Percentiles rank a stretch among this genome's conserved stretches.
phyloP scores from a whole-genome alignment of 2,888 invertebrate genomes.

The Drosophila yooni region DNA sequence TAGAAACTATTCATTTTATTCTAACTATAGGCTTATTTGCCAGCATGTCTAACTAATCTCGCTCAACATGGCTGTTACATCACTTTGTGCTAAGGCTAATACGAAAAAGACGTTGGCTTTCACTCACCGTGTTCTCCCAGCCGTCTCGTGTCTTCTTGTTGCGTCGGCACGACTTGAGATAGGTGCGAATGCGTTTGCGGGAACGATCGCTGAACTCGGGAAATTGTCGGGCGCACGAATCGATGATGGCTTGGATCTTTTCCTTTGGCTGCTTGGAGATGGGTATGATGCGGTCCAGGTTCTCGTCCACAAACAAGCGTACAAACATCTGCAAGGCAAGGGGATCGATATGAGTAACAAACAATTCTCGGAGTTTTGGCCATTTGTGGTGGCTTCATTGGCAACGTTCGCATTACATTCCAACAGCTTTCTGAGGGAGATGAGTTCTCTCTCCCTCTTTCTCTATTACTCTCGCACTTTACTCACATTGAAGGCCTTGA shows the following conservation, averaged over 20 bases:
- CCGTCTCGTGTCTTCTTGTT: constrained; percentile 96
- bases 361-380: not conserved
- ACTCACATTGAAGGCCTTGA: constrained; percentile 97
- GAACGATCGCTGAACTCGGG: constrained; percentile 98
- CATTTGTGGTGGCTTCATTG: constrained; percentile 57
- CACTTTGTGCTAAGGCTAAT: not conserved
- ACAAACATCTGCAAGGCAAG: constrained; percentile 94
- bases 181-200: constrained; percentile 96
- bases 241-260: constrained; percentile 98
- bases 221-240: constrained; percentile 98
- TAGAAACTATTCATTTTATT: not conserved
- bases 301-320: constrained; percentile 97
- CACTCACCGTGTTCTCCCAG: constrained; percentile 94
- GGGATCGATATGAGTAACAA: not conserved
- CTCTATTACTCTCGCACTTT: constrained; percentile 41
- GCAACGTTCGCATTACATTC: constrained; percentile 79
- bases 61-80: not conserved
- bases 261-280: constrained; percentile 99
- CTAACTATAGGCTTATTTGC: too few relatives aligned
- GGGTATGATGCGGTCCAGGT: constrained; percentile 97
- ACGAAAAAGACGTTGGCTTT: not conserved
- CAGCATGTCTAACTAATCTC: not conserved
- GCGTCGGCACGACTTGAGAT: constrained; percentile 96
- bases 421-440: constrained; percentile 18
- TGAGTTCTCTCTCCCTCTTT: constrained; percentile 26